A percentile compares a stretch with the other conserved stretches of the same genome.
These are phyloP conservation scores for Clivina fossor DNA, from an alignment of 2,888 invertebrate species.

Conservation along the genomic window DNA sequence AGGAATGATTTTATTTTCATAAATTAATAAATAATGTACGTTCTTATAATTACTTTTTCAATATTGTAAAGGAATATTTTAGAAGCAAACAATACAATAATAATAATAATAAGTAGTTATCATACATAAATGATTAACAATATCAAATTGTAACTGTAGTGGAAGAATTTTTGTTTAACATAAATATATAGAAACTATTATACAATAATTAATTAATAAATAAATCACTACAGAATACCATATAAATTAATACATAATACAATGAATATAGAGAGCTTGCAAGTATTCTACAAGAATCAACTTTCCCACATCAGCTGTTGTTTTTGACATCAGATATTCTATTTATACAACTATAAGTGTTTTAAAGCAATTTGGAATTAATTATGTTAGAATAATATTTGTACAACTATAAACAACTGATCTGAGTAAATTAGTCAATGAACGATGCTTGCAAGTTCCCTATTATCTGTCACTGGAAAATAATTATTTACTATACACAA, in stretches of 20 bases:
- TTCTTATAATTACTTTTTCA: constrained; percentile 21
- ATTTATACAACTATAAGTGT: too few relatives aligned
- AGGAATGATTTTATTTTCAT: constrained; percentile 32
- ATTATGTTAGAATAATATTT: too few relatives aligned
- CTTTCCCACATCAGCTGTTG: too few relatives aligned
- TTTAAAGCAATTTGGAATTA: too few relatives aligned
- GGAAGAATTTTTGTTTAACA: constrained; percentile 17
- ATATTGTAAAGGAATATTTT: constrained; percentile 22
- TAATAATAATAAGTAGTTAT: constrained; percentile 24
- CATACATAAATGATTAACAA: constrained; percentile 23
- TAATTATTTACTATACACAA: constrained; percentile 10
- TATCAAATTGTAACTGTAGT: constrained; percentile 2
- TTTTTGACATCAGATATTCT: constrained; percentile 18
- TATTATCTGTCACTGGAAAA: too few relatives aligned
- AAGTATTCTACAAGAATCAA: too few relatives aligned
- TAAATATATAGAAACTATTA: constrained; percentile 16
- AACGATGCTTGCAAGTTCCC: too few relatives aligned
- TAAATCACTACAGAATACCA: constrained; percentile 29
- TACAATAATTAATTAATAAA: constrained; percentile 28
- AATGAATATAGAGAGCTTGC: too few relatives aligned
- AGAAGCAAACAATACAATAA: constrained; percentile 24
- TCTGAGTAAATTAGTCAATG: too few relatives aligned
- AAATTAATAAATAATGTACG: constrained; percentile 30
- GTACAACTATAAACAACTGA: too few relatives aligned
- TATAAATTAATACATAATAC: constrained; percentile 28